Conservation (phyloP, 2,113 vertebrate species). For the Ciconia maguari region DNA sequence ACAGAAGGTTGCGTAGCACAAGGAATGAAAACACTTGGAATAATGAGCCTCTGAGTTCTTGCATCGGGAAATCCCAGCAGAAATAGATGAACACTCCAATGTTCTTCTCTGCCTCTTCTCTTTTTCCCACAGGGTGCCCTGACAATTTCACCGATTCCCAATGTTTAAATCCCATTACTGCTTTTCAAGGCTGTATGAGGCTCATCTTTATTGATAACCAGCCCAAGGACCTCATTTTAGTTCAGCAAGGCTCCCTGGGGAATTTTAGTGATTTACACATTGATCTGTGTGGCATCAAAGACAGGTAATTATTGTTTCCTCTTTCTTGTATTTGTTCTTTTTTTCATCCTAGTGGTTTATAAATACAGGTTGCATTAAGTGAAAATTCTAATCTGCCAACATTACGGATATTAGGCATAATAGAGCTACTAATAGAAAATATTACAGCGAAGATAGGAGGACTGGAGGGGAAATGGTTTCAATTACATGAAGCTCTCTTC, state of each 20-base stretch:
- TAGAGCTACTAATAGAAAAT: slow-evolving; percentile 71
- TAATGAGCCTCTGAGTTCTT: slow-evolving; percentile 56
- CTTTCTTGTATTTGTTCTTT: slow-evolving; percentile 51
- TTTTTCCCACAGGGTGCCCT: slow-evolving; percentile 85
- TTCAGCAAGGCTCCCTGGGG: slow-evolving; percentile 92
- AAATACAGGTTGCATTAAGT: slow-evolving; percentile 67
- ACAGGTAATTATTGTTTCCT: slow-evolving; percentile 87
- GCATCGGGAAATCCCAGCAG: slow-evolving; percentile 53
- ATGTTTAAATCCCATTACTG: slow-evolving; percentile 83
- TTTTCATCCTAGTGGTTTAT: slow-evolving; percentile 56
- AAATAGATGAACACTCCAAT: slow-evolving; percentile 67
- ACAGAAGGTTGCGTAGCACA: background rate
- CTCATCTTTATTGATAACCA: slow-evolving; percentile 94
- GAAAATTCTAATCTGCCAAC: slow-evolving; percentile 62
- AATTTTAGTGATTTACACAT: slow-evolving; percentile 91
- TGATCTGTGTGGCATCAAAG: slow-evolving; percentile 94
- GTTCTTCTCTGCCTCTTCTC: slow-evolving; percentile 60
- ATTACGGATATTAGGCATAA: slow-evolving; percentile 72
- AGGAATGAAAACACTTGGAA: slow-evolving; percentile 49
- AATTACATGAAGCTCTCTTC: slow-evolving; percentile 67
- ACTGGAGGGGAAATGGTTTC: slow-evolving; percentile 67
- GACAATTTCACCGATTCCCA: slow-evolving; percentile 71
- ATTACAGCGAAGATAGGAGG: slow-evolving; percentile 58
- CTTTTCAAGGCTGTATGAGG: slow-evolving; percentile 95
- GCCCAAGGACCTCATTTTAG: slow-evolving; percentile 86